These are phyloP conservation scores for Pelusios castaneus DNA, from an alignment of 2,113 vertebrate species.

Conservation along the genomic window DNA sequence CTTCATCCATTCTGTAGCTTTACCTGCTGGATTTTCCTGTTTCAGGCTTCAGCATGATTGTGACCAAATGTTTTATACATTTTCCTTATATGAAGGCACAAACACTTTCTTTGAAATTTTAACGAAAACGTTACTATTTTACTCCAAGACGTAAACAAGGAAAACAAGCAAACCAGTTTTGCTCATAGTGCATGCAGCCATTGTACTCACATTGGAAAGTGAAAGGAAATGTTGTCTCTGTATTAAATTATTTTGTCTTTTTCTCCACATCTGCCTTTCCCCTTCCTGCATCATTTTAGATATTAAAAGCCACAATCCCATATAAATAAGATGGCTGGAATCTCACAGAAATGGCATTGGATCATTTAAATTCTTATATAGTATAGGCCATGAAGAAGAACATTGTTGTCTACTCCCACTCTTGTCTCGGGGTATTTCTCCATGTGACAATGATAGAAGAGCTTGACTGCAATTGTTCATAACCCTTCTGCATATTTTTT, in stretches of 20 bases:
- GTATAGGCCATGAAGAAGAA: background rate
- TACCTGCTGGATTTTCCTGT: conserved; percentile 81
- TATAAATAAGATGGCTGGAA: background rate
- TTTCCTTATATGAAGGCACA: conserved; percentile 79
- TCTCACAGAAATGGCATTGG: conserved; percentile 25
- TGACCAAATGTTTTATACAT: conserved; percentile 93
- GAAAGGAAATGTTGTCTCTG: conserved; percentile 28
- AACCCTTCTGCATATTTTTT: conserved; percentile 53
- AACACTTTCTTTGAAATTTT: conserved; percentile 69
- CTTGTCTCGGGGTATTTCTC: background rate
- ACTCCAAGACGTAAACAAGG: conserved; percentile 45
- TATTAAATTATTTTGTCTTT: background rate
- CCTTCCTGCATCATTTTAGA: background rate
- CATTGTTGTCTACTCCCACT: conserved; percentile 11
- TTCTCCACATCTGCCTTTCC: background rate
- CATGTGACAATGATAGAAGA: background rate
- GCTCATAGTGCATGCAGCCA: conserved; percentile 60
- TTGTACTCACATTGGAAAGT: conserved; percentile 26
- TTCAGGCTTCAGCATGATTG: conserved; percentile 87
- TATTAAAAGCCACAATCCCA: background rate
- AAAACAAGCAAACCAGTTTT: conserved; percentile 21
- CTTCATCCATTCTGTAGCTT: conserved; percentile 82
- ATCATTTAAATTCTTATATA: conserved; percentile 43
- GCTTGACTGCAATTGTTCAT: conserved; percentile 22
- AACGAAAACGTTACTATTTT: conserved; percentile 38